Base-by-base conservation (phyloP, 2,888 invertebrate species). In the Tethea ocularis region DNA sequence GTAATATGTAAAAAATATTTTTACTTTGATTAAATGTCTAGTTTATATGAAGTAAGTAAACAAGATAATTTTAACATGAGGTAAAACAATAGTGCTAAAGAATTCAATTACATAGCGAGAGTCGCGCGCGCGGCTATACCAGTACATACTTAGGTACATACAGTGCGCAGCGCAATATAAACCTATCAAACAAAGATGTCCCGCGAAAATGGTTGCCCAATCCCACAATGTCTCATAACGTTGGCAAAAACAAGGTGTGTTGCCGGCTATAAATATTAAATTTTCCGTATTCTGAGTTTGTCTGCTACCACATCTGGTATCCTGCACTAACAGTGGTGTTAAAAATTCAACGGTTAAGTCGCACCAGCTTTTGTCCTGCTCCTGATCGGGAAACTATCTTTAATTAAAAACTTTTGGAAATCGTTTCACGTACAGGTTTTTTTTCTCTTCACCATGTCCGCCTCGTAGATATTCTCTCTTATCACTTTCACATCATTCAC, bases 251-350 rank as follows among this genome's bases (percentile, higher is more conserved):
- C 81, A 82, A 84, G 81, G 82, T 86, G 84, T 82, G 81, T 77
- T 83, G 78, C 75, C 65, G 74, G 79, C 84, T 85, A 89, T 91
- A 89, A 92, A 92, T 92, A 91, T 90, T 91, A 90, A 87, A 91
- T 89, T 86, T 80, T 78, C 80, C 78, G 81, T 87, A 84, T 88
- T 87, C 87, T 82, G 83, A 84, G 84, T 83, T 84, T 78, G 77
- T 74, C 77, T 77, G 78, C 79, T 80, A 80, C 75, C 83, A 80
- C 90, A 90, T 86, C 86, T 90, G 91, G 82, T 84, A 46, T 79
- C 75, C 78, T 68, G 67, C 85, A 85, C 87, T 88, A 91, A 89
- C 89, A 80, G 81, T 64, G 67, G 70, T 69, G 79, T 92, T 89
- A 92, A 92, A 91, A 87, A 91, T 92, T 91, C 90, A 91, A 62